Base-by-base conservation (phyloP, 2,113 vertebrate genomes). In the Istiophorus platypterus region DNA sequence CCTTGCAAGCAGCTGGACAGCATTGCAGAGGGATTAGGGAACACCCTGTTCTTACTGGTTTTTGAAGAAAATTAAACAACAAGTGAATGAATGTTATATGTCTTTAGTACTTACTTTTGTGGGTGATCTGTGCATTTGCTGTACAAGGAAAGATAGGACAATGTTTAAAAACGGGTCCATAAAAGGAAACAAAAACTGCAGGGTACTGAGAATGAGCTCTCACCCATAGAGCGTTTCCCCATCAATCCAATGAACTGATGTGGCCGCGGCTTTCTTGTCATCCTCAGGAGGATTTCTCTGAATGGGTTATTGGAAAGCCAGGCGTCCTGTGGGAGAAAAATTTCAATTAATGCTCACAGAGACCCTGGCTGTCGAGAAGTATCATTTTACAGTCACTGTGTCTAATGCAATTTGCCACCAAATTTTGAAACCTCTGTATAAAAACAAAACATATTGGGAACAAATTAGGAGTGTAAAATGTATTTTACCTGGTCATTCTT, bases 171-270 rank as follows among this genome's bases (percentile, higher is more conserved):
- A 27, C 5, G 2, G 12, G 10, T 26, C 18, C 3, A 34, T 1
- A 65, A 27, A 57, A 18, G 15, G 0, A 67, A 27, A 56, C 1
- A 11, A 20, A 41, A 22, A 4, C 0, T 12, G 6, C 7, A 7
- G 0, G 5, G n/a, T 1, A 0, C 1, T 0, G 12, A 20, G 31
- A 11, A 5, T 0, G 4, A 58, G 4, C 7, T 84, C 96, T 96
- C 93, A 99, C 98, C 97, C 41, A 95, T 95, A 66, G 98, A 96
- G 69, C 98, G 94, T 79, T 97, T 99, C 80, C 98, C 98, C 98
- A 99, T 99, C 82, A 99, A 95, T 45, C 97, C 97, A 42, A 97
- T 97, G 94, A 99, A 99, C 92, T 98, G 97, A 76, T 97, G 96
- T 10, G 97, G 96, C 81, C 96, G 96, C n/a, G 97, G 98, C 96